Evolutionary conservation across 2,113 vertebrate genomes (phyloP).

Genomic region (Cephalophus harveyi): DNA sequence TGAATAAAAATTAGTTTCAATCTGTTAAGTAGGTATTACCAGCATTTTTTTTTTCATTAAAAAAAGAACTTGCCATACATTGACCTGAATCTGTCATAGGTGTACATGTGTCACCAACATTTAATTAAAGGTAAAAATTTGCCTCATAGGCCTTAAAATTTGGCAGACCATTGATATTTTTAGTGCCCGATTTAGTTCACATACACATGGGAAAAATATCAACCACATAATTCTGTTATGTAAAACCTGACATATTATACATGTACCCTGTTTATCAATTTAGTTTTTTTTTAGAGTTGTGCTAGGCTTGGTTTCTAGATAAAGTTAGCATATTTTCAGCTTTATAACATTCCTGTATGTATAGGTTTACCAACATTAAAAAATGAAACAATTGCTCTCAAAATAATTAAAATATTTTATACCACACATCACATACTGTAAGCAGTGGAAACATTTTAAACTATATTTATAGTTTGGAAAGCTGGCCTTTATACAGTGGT

Average conservation of each 20-base stretch:
- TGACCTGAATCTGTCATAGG: neutral
- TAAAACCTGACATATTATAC: neutral
- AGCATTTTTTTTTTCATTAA: neutral
- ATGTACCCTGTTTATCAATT: neutral
- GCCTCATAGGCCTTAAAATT: neutral
- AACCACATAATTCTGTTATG: neutral
- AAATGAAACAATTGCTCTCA: neutral
- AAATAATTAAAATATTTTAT: constrained; percentile 27
- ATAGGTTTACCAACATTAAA: constrained; percentile 13
- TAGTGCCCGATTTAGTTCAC: neutral
- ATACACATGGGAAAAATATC: neutral
- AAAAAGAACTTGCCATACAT: neutral
- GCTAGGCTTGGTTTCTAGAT: neutral
- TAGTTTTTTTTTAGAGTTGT: neutral
- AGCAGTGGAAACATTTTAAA: constrained; percentile 30
- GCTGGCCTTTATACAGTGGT: constrained; percentile 7
- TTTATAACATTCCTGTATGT: neutral
- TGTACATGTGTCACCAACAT: neutral
- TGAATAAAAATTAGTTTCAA: neutral
- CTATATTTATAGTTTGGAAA: constrained; percentile 11
- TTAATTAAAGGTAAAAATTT: constrained; percentile 12
- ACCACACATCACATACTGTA: neutral
- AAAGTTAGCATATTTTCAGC: neutral
- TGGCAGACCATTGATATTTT: neutral
- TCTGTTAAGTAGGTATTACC: neutral